Evolutionary conservation across 2,888 invertebrate genomes (phyloP).

Genomic region (Ctena decussata): DNA sequence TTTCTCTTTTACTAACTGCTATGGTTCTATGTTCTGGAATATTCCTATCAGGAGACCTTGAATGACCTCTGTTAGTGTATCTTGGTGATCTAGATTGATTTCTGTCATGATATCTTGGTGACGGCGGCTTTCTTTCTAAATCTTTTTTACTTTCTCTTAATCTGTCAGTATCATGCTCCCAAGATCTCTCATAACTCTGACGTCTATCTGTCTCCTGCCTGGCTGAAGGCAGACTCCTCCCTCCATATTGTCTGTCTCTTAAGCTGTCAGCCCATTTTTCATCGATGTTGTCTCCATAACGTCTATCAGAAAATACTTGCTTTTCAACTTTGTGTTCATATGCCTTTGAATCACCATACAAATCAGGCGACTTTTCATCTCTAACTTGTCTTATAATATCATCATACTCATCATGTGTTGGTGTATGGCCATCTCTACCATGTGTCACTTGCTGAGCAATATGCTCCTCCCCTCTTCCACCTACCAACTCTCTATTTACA

Average conservation of each 20-base stretch:
- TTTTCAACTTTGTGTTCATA: not conserved
- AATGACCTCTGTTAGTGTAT: not conserved
- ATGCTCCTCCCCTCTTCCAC: not conserved
- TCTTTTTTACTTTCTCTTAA: not conserved
- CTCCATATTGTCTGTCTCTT: no score
- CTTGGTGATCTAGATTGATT: not conserved
- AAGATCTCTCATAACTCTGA: not conserved
- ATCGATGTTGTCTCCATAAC: no score
- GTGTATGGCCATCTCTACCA: not conserved
- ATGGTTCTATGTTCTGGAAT: not conserved
- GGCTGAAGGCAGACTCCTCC: not conserved
- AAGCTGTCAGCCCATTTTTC: no score
- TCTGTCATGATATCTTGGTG: not conserved
- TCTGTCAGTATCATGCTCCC: not conserved
- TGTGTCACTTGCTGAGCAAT: not conserved
- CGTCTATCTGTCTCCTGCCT: not conserved
- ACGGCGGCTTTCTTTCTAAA: not conserved
- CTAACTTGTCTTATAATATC: slow-evolving; percentile 2
- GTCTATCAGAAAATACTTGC: no score
- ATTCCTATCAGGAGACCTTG: not conserved
- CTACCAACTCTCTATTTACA: not conserved
- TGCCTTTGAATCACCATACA: not conserved
- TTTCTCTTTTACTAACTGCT: not conserved
- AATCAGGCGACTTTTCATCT: not conserved
- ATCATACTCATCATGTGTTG: not conserved